Conservation (phyloP, 2,113 vertebrate species). For the Jacana jacana region DNA sequence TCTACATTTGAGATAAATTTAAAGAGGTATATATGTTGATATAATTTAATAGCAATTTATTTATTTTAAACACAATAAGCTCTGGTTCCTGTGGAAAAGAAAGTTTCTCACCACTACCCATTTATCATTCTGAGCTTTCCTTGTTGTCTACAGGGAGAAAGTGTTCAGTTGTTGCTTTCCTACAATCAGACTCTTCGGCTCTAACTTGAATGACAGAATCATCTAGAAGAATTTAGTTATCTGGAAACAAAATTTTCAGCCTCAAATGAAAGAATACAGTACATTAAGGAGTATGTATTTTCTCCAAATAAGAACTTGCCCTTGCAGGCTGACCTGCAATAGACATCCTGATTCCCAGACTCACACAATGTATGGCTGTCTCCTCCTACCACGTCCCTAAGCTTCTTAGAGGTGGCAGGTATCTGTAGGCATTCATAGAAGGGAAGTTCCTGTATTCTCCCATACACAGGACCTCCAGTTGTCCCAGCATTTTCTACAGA, state of each 20-base stretch:
- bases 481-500: not conserved
- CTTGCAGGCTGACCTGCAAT: not conserved
- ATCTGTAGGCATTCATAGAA: not conserved
- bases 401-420: not conserved
- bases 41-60: not conserved
- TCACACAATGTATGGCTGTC: not conserved
- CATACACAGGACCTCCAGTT: accelerated
- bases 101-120: not conserved
- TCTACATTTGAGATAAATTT: not conserved
- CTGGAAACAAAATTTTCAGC: not conserved
- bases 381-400: not conserved
- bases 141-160: not conserved
- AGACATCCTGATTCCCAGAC: not conserved
- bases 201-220: not conserved
- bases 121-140: not conserved
- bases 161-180: not conserved
- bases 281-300: not conserved
- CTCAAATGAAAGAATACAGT: not conserved
- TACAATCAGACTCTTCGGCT: not conserved
- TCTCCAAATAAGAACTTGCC: not conserved
- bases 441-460: not conserved
- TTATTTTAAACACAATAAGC: not conserved
- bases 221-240: not conserved
- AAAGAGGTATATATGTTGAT: not conserved
- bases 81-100: not conserved